phyloP scores from a whole-genome alignment of 2,888 invertebrate species.

The Drosophila barbarae region DNA sequence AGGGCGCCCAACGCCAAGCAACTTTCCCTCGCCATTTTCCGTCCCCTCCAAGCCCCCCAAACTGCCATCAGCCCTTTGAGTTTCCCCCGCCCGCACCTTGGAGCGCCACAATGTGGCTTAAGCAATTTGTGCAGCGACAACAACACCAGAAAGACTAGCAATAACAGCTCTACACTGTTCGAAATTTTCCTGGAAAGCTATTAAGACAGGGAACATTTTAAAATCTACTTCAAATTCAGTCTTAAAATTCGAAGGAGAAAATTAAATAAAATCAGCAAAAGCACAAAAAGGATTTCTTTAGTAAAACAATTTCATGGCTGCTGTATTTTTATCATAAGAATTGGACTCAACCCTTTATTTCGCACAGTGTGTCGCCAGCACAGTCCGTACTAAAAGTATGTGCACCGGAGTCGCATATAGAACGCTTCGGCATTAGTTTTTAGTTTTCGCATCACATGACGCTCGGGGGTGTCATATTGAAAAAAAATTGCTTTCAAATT shows the following conservation, averaged over 20 bases:
- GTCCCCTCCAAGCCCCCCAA: conserved; percentile 1
- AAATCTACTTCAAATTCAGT: not conserved
- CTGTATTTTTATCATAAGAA: not conserved
- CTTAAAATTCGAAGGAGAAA: not conserved
- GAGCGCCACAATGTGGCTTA: conserved; percentile 66
- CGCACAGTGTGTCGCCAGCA: conserved; percentile 3
- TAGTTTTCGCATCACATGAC: conserved; percentile 67
- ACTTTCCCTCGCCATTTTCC: conserved; percentile 54
- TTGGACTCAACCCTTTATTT: not conserved
- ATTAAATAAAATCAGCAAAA: not conserved
- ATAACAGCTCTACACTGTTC: conserved; percentile 11
- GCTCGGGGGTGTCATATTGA: conserved; percentile 69
- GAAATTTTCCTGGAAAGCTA: not conserved
- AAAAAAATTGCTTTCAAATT: conserved; percentile 69
- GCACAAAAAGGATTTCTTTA: not conserved
- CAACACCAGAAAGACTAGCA: conserved; percentile 36
- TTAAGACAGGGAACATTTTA: not conserved
- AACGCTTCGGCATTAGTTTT: conserved; percentile 59
- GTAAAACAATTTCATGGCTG: not conserved
- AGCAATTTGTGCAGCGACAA: conserved; percentile 65
- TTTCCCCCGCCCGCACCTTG: conserved; percentile 29
- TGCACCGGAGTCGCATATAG: conserved; percentile 35
- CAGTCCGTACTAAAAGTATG: conserved; percentile 48
- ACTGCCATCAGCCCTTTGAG: conserved; percentile 11
- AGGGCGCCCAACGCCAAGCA: conserved; percentile 54